Percentiles rank a stretch among this genome's conserved stretches.
phyloP scores from a whole-genome alignment of 2,113 vertebrate genomes.

The Acanthochromis polyacanthus region DNA sequence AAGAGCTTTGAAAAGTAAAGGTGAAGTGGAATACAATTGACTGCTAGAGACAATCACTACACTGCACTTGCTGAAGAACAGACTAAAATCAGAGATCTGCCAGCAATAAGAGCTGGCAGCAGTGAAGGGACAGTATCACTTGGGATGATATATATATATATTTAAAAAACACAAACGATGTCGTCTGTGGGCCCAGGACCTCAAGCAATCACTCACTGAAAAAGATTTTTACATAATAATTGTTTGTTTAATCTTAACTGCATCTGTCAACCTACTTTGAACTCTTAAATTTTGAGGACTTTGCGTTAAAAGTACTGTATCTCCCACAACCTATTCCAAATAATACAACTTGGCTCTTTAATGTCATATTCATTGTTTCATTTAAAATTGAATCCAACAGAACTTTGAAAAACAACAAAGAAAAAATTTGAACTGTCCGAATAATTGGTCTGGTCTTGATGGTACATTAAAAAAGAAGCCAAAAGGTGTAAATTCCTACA shows the following conservation, averaged over 20 bases:
- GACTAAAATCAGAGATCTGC: background rate
- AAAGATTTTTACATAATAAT: background rate
- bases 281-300: too few relatives aligned
- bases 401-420: background rate
- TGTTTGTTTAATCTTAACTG: too few relatives aligned
- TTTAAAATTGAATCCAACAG: background rate
- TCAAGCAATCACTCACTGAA: background rate
- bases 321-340: background rate
- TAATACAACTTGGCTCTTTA: background rate
- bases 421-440: background rate
- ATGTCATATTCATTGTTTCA: background rate
- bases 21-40: background rate
- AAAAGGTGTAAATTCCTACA: background rate
- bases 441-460: background rate
- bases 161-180: background rate
- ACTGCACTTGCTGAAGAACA: background rate
- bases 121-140: background rate
- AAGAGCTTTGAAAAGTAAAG: background rate
- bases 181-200: background rate
- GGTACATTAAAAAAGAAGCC: background rate
- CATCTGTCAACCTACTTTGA: too few relatives aligned
- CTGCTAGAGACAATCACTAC: background rate
- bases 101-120: background rate
- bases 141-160: background rate
- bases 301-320: too few relatives aligned